These are phyloP conservation scores for Crambe crambe DNA, from an alignment of 37 sponge, comb jelly and placozoan genomes.

Conservation along the genomic window DNA sequence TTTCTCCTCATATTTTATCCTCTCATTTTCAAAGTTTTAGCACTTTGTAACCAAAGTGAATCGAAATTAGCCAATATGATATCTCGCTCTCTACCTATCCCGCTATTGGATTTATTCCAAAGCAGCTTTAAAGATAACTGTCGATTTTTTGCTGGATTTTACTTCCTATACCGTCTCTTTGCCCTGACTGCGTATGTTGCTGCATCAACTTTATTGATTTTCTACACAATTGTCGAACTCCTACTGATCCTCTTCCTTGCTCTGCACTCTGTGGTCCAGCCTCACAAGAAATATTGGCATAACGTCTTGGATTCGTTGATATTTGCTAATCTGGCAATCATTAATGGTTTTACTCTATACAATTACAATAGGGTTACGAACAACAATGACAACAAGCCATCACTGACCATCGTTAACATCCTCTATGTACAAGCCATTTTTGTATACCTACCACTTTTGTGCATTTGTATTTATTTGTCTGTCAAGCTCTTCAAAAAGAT, in stretches of 20 bases:
- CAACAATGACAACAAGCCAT: not conserved
- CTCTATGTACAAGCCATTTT: not conserved
- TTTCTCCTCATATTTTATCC: slow-evolving; percentile 40
- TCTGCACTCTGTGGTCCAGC: slow-evolving; percentile 25
- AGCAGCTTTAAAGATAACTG: slow-evolving; percentile 38
- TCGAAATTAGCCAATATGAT: slow-evolving; percentile 2
- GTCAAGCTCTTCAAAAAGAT: not conserved
- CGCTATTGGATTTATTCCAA: slow-evolving; percentile 43
- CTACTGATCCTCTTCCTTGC: slow-evolving; percentile 22
- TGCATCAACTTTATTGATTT: not conserved
- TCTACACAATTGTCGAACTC: not conserved
- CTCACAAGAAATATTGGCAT: slow-evolving; percentile 28
- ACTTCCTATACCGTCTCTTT: slow-evolving; percentile 31
- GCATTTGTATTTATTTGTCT: not conserved
- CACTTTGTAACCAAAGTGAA: slow-evolving; percentile 23
- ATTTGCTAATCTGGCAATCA: slow-evolving; percentile 20
- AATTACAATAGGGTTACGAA: slow-evolving; percentile 4
- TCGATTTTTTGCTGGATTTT: slow-evolving; percentile 54
- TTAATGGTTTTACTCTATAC: slow-evolving; percentile 33
- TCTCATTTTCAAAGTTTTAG: slow-evolving; percentile 11
- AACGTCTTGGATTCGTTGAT: slow-evolving; percentile 49
- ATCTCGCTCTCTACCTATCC: slow-evolving; percentile 20
- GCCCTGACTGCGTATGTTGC: not conserved
- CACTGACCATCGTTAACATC: not conserved
- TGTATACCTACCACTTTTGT: not conserved